Evolutionary conservation across 2,797 vertebrate species (phyloP), one percentile per base, ranked within the genome.

Genomic region (Clarias pachynema): DNA sequence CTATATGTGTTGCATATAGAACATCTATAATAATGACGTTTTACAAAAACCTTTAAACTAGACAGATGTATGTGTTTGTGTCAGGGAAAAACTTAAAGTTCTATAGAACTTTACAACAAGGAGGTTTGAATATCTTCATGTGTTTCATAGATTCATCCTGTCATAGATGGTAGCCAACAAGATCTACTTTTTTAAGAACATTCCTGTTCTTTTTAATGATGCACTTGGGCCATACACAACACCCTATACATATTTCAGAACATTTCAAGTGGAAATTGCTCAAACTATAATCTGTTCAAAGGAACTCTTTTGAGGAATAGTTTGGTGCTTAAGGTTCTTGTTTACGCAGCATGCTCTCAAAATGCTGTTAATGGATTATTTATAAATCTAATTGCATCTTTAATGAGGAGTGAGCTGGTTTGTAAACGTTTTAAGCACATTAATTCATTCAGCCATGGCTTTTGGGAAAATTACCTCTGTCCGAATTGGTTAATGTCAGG

Each of bases 331-430:
- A 31, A 75, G 26, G n/a, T 75, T 56, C n/a, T 75, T 56, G 49
- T 75, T 57, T 75, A 20, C 49, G 4, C 49, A 75, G 73, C n/a
- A 31, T 57, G 26, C 56, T 56, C 49, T 75, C 49, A 75, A 75
- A 75, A 56, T 5, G 49, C 49, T 75, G 73, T 89, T 86, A 69
- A 88, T 89, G 31, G 66, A 72, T 85, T 86, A 29, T 87, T 84
- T 70, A 88, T 79, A 66, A 84, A 89, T 37, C 56, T 85, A 85
- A 83, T 88, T 90, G 57, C 83, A 78, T 90, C 87, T 85, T 88
- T 72, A 86, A 83, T 82, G 73, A 66, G 66, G 75, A 75, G 73
- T 74, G 72, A 53, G 72, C 72, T 74, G n/a, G 72, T 53, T 53
- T 74, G 72, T 74, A 74, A 74, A 49, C 72, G 5, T 82, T 83